Evolutionary conservation across 2,888 invertebrate genomes (phyloP), one percentile per base, ranked within the genome.

Genomic region (Platerodrilus igneus): DNA sequence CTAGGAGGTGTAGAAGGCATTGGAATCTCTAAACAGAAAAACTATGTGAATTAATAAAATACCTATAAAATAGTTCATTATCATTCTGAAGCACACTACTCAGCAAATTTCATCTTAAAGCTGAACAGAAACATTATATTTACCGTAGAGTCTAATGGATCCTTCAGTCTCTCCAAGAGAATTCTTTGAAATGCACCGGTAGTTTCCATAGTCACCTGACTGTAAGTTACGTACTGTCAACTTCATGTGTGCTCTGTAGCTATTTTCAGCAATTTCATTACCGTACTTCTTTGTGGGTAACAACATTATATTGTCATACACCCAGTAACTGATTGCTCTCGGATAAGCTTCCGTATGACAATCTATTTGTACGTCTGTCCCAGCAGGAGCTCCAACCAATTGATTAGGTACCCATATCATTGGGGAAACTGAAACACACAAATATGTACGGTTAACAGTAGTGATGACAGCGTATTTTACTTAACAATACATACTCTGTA

Each of bases 391-490:
- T 2, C 92, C 91, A 47, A 92, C 90, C 69, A 92, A 75, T 73
- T 92, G 91, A 75, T 91, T 92, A 37, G 91, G 90, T 50, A 92
- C 90, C 86, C 88, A 91, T 64, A 92, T 90, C 87, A 91, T 89
- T 32, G 92, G 92, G 0, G 88, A 86, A 73, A 92, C 92, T 92
- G 73, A 14, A 73, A 71, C 42, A 49, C 52, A 55, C 52, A 55
- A n/a, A 47, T 47, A 48, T 9, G n/a, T n/a, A n/a, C n/a, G n/a
- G n/a, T n/a, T n/a, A n/a, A n/a, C n/a, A n/a, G n/a, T n/a, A n/a
- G n/a, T n/a, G n/a, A n/a, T n/a, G n/a, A n/a, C n/a, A n/a, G n/a
- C n/a, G n/a, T n/a, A n/a, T n/a, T n/a, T n/a, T n/a, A n/a, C n/a
- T n/a, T n/a, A n/a, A n/a, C n/a, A n/a, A n/a, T n/a, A n/a, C n/a